Conservation (phyloP, 2,888 invertebrate species). For the Plutella xylostella region DNA sequence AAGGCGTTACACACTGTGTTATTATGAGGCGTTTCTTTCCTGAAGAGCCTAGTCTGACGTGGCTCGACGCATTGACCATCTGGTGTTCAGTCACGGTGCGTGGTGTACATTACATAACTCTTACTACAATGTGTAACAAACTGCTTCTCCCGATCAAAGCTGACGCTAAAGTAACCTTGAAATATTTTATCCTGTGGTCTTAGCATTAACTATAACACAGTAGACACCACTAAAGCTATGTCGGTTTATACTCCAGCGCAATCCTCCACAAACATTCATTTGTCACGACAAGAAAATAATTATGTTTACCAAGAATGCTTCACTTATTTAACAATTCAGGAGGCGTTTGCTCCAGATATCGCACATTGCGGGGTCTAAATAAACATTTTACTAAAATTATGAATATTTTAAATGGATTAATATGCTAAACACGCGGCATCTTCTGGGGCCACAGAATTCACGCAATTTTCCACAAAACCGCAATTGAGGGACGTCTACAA, state of each 20-base stretch:
- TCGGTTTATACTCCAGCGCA: no score
- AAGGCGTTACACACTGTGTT: no score
- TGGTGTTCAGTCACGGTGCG: no score
- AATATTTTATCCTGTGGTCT: neutral
- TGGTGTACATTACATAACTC: no score
- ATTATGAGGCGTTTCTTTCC: no score
- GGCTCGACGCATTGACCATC: no score
- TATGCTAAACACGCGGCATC: conserved; percentile 13
- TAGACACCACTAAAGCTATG: no score
- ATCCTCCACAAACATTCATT: neutral
- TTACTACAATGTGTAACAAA: no score
- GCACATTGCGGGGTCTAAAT: conserved; percentile 11
- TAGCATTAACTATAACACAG: no score
- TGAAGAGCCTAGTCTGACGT: no score
- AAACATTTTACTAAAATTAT: conserved; percentile 16
- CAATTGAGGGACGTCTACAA: conserved; percentile 17
- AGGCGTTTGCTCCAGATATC: conserved; percentile 11
- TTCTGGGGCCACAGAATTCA: conserved; percentile 18
- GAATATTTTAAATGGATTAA: neutral
- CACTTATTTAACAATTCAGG: neutral
- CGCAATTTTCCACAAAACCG: conserved; percentile 20
- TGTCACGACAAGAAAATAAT: neutral
- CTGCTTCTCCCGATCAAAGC: no score
- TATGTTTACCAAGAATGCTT: neutral
- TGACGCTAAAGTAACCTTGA: no score